A percentile compares a stretch with the other conserved stretches of the same genome.
phyloP scores from a whole-genome alignment of 2,797 vertebrate species.

The Labeo calbasu region DNA sequence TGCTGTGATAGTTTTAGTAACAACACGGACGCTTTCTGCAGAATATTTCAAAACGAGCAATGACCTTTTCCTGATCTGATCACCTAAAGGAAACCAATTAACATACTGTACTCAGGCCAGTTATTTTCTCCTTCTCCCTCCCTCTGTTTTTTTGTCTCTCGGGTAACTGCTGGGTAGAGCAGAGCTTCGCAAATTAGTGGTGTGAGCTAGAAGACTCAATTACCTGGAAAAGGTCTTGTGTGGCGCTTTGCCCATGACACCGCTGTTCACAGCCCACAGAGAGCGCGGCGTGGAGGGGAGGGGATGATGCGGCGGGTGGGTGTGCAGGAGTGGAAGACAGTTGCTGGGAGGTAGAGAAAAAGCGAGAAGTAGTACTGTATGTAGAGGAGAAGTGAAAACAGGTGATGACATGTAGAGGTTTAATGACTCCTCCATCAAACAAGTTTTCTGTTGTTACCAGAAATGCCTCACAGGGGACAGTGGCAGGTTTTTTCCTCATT shows the following conservation, averaged over 20 bases:
- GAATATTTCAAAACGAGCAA: constrained; percentile 66
- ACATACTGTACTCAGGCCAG: constrained; percentile 75
- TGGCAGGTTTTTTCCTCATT: constrained; percentile 53
- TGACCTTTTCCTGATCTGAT: constrained; percentile 74
- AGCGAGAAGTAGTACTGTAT: constrained; percentile 7
- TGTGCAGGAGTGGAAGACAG: background rate
- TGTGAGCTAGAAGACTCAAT: constrained; percentile 80
- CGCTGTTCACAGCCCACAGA: constrained; percentile 66
- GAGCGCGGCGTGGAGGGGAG: constrained; percentile 42
- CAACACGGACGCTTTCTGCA: constrained; percentile 66
- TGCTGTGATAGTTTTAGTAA: constrained; percentile 16
- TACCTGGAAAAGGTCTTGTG: constrained; percentile 64
- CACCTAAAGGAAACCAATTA: constrained; percentile 77
- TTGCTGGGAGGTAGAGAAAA: constrained; percentile 22
- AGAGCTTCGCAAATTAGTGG: constrained; percentile 77
- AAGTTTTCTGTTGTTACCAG: constrained; percentile 55
- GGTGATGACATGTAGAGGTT: constrained; percentile 67
- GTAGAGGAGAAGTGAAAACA: constrained; percentile 61
- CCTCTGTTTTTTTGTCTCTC: constrained; percentile 58
- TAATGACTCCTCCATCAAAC: constrained; percentile 51
- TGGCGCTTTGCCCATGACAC: constrained; percentile 65
- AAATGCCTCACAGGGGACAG: constrained; percentile 49
- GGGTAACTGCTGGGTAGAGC: constrained; percentile 72
- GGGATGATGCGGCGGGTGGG: constrained; percentile 7
- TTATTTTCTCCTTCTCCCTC: constrained; percentile 65